Conservation (phyloP, 2,888 invertebrate genomes). For the Mythimna albipuncta region DNA sequence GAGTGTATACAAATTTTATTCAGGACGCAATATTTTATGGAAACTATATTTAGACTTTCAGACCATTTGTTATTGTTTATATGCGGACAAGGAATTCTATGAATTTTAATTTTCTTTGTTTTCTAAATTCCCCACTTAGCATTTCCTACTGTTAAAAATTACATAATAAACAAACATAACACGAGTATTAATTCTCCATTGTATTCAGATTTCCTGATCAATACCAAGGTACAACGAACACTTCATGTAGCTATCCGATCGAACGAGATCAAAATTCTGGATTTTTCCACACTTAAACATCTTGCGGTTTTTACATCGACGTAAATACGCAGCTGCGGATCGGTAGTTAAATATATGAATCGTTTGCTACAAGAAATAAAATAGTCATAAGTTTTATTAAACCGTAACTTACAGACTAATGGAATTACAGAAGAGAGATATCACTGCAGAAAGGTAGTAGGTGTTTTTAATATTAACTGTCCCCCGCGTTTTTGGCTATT, state of each 20-base stretch:
- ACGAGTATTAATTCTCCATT: neutral
- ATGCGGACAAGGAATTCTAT: neutral
- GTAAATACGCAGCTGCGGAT: neutral
- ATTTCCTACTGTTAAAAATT: neutral
- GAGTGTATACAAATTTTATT: neutral
- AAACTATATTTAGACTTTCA: neutral
- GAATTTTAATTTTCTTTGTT: slow-evolving; percentile 4
- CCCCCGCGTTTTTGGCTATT: too few relatives aligned
- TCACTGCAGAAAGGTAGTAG: too few relatives aligned
- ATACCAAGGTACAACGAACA: neutral
- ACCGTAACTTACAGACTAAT: neutral
- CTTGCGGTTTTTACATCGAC: slow-evolving; percentile 10
- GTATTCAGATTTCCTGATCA: slow-evolving; percentile 18
- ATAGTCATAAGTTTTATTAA: neutral
- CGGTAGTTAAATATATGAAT: neutral
- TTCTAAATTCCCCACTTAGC: neutral
- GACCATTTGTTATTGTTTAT: neutral
- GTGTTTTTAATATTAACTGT: too few relatives aligned
- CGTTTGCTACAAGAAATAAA: neutral
- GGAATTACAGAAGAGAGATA: too few relatives aligned
- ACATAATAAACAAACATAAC: neutral
- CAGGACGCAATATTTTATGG: neutral
- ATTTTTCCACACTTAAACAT: slow-evolving; percentile 10
- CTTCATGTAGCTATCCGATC: neutral
- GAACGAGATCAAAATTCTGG: neutral